Evolutionary conservation across 2,113 vertebrate species (phyloP).

Genomic region (Vidua chalybeata): DNA sequence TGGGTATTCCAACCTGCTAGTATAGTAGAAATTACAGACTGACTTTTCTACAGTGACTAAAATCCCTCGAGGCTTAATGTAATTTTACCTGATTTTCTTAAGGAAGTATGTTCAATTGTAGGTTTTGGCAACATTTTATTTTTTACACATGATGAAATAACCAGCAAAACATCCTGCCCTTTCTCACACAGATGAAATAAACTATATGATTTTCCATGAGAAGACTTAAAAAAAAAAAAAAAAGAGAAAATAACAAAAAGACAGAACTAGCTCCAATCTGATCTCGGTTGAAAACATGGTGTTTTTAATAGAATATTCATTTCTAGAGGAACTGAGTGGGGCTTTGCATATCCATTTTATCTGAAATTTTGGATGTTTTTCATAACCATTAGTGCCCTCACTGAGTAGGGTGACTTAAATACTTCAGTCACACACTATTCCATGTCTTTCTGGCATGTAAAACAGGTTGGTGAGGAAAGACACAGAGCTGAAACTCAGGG

Average conservation of each 20-base stretch:
- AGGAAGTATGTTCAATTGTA: slow-evolving; percentile 12
- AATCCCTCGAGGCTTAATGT: slow-evolving; percentile 10
- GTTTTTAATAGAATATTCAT: background rate
- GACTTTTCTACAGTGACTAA: slow-evolving; percentile 46
- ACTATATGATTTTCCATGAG: background rate
- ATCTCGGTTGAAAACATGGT: background rate
- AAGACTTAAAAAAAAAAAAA: background rate
- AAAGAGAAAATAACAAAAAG: background rate
- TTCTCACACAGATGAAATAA: slow-evolving; percentile 23
- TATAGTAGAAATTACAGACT: background rate
- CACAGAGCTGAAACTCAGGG: background rate
- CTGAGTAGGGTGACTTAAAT: background rate
- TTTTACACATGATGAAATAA: slow-evolving; percentile 31
- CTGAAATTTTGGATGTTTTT: background rate
- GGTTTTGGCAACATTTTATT: slow-evolving; percentile 36
- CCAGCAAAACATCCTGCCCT: slow-evolving; percentile 55
- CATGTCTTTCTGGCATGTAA: background rate
- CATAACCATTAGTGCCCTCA: background rate
- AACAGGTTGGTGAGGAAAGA: background rate
- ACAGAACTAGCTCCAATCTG: background rate
- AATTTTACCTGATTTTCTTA: slow-evolving; percentile 39
- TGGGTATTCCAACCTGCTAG: background rate
- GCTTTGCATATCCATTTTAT: background rate
- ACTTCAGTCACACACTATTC: background rate
- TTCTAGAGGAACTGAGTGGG: background rate